phyloP scores from a whole-genome alignment of 2,113 vertebrate genomes.

The Heptranchias perlo region DNA sequence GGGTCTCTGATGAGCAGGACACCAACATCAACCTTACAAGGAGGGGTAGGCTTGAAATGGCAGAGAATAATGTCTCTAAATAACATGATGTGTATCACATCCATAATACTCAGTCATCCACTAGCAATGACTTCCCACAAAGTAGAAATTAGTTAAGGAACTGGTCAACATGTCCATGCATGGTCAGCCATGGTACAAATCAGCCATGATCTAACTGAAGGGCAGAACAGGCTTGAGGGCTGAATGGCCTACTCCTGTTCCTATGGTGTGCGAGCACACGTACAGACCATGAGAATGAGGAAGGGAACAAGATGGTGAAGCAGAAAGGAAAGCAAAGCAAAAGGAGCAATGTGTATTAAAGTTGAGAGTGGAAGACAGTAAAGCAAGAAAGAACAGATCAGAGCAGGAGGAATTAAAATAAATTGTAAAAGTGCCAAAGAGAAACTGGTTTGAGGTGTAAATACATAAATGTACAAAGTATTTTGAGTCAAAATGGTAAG shows the following conservation, averaged over 20 bases:
- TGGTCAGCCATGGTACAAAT: no score
- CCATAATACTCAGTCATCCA: background rate
- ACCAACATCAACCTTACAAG: background rate
- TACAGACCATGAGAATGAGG: background rate
- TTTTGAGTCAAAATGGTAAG: background rate
- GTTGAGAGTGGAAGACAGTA: background rate
- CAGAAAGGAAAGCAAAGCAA: background rate
- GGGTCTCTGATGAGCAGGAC: background rate
- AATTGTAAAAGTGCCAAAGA: background rate
- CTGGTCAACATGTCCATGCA: background rate
- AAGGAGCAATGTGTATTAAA: background rate
- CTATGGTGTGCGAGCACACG: background rate
- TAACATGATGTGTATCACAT: background rate
- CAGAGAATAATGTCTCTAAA: background rate
- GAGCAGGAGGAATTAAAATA: background rate
- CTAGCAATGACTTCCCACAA: background rate
- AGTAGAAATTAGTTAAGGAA: background rate
- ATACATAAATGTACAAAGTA: background rate
- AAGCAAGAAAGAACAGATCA: background rate
- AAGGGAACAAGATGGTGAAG: background rate
- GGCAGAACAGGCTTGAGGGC: no score
- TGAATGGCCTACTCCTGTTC: no score
- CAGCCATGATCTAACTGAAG: no score
- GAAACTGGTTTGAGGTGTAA: background rate
- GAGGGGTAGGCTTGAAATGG: background rate